Percentiles rank a stretch among this genome's conserved stretches.
Evolutionary conservation across 2,797 vertebrate species (phyloP).

Genomic region (Poeciliopsis presidionis): DNA sequence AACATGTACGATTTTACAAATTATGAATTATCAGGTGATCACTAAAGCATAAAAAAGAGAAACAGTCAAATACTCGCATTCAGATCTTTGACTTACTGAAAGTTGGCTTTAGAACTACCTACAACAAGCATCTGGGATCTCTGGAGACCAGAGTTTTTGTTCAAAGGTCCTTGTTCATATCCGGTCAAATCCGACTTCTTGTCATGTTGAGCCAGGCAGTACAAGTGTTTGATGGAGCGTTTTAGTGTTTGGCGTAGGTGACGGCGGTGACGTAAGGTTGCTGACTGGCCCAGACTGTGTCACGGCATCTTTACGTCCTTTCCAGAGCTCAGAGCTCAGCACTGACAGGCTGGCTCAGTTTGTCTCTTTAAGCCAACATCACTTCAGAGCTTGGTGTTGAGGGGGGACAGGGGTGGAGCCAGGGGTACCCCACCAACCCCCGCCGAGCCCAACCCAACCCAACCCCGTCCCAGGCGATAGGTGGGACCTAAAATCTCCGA

Average conservation of each 20-base stretch:
- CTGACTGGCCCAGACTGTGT: conserved; percentile 51
- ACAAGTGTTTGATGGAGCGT: not conserved
- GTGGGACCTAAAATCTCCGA: conserved; percentile 43
- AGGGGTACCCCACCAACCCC: conserved; percentile 4
- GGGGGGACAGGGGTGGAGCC: conserved; percentile 1
- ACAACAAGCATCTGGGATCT: not conserved
- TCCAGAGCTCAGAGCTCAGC: conserved; percentile 38
- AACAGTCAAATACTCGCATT: not conserved
- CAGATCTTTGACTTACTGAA: not conserved
- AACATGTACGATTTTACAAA: not conserved
- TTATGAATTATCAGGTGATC: not conserved
- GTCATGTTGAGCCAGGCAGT: not conserved
- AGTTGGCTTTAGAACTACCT: not conserved
- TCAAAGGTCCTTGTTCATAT: not conserved
- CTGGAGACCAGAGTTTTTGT: not conserved
- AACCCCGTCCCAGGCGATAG: conserved; percentile 10
- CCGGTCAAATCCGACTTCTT: not conserved
- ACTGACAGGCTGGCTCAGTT: conserved; percentile 49
- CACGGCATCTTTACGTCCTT: conserved; percentile 53
- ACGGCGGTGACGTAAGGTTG: conserved; percentile 23
- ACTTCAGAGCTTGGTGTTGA: conserved; percentile 31
- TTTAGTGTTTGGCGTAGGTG: conserved; percentile 19
- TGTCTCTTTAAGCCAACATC: conserved; percentile 78
- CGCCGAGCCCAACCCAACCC: not conserved
- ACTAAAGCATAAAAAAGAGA: not conserved